phyloP scores from a whole-genome alignment of 2,888 invertebrate species.

The Acrocera orbiculus region DNA sequence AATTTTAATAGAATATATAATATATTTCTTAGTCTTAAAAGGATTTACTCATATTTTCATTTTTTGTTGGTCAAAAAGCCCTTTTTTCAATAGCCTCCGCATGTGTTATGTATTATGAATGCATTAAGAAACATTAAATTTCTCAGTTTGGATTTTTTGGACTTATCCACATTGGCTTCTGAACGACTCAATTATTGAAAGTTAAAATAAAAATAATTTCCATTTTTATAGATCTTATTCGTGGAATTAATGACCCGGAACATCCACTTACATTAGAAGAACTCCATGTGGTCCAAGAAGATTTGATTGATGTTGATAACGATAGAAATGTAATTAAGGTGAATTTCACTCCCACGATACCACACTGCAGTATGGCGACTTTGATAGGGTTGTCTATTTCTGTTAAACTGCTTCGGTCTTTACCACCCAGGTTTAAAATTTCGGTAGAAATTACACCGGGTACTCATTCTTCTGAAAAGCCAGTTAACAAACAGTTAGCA shows the following conservation, averaged over 20 bases:
- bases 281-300: constrained; percentile 78
- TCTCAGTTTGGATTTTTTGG: too few relatives aligned
- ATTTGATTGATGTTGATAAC: constrained; percentile 60
- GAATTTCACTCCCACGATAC: constrained; percentile 92
- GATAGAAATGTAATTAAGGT: constrained; percentile 51
- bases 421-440: constrained; percentile 74
- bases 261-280: constrained; percentile 93
- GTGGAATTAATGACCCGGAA: constrained; percentile 92
- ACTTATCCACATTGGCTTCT: too few relatives aligned
- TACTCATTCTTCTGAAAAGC: constrained; percentile 76
- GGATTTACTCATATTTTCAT: too few relatives aligned
- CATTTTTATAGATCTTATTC: constrained; percentile 84
- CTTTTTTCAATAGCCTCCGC: too few relatives aligned
- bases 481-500: constrained; percentile 92
- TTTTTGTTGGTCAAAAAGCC: too few relatives aligned
- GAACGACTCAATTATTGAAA: too few relatives aligned
- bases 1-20: too few relatives aligned
- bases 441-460: constrained; percentile 80
- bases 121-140: too few relatives aligned
- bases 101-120: too few relatives aligned
- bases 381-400: constrained; percentile 76
- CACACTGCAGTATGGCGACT: constrained; percentile 98
- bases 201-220: neutral
- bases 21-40: too few relatives aligned
- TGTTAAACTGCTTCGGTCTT: constrained; percentile 70